Conservation (phyloP, 2,888 invertebrate species). For the Netelia melanura region DNA sequence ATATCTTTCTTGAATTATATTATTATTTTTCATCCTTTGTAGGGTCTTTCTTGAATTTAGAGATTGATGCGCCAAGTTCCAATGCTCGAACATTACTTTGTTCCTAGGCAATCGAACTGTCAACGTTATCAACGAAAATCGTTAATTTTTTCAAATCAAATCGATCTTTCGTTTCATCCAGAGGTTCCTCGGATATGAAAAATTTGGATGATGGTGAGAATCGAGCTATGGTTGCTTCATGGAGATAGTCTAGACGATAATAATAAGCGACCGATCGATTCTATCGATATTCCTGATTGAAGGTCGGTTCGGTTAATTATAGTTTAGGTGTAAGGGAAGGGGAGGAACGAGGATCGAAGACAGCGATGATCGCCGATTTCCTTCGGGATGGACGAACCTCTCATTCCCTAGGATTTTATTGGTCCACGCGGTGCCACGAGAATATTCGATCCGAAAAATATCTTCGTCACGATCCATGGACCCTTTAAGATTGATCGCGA, state of each 20-base stretch:
- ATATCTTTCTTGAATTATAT: neutral
- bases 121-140: no score
- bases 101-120: no score
- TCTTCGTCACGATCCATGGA: constrained; percentile 13
- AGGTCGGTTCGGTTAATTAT: constrained; percentile 56
- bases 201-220: neutral
- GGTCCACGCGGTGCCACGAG: neutral
- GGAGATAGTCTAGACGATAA: constrained; percentile 32
- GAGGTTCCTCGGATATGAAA: neutral
- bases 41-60: neutral
- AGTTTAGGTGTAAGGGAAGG: constrained; percentile 33
- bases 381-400: neutral
- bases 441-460: constrained; percentile 29
- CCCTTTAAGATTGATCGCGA: constrained; percentile 17
- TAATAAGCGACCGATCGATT: constrained; percentile 28
- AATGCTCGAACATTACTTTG: no score
- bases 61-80: neutral
- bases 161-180: no score
- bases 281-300: constrained; percentile 48
- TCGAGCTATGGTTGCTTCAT: neutral
- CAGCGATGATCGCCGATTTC: constrained; percentile 32
- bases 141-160: no score
- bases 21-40: neutral
- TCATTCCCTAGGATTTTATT: neutral
- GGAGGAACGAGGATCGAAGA: constrained; percentile 2